A percentile compares a stretch with the other conserved stretches of the same genome.
These are phyloP conservation scores for Pristionchus japonicus DNA, from an alignment of 2,888 invertebrate genomes.

Conservation along the genomic window DNA sequence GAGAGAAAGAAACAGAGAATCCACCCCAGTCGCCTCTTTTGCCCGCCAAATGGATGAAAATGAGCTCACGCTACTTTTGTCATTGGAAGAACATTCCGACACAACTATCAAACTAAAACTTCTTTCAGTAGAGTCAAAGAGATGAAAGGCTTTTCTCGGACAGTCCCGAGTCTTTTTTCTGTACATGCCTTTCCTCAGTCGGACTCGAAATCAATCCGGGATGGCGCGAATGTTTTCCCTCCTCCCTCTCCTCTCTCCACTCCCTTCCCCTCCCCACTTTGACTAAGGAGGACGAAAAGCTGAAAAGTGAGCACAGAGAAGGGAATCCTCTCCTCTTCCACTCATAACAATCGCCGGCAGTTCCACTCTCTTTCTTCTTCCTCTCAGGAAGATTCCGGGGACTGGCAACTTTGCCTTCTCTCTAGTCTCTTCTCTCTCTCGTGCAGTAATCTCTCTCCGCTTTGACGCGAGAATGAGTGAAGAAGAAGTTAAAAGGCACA, in stretches of 20 bases:
- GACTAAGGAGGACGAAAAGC: slow-evolving; percentile 20
- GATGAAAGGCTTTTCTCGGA: no score
- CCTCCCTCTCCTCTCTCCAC: background rate
- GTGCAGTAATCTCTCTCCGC: background rate
- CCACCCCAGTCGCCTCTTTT: background rate
- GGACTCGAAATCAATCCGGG: slow-evolving; percentile 27
- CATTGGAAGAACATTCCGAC: no score
- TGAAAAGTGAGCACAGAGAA: slow-evolving; percentile 13
- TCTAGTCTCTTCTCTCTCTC: background rate
- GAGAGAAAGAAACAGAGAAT: background rate
- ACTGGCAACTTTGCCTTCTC: background rate
- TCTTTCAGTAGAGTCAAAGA: no score
- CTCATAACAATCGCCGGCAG: slow-evolving; percentile 15
- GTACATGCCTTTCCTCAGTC: background rate
- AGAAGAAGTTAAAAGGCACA: background rate
- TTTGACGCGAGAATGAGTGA: background rate
- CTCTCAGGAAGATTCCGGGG: background rate
- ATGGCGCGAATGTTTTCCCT: slow-evolving; percentile 32
- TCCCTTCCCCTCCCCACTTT: background rate
- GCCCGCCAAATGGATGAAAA: no score
- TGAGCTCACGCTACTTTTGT: no score
- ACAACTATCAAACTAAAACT: no score
- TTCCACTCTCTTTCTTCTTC: background rate
- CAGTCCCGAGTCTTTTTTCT: no score
- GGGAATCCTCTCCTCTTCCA: background rate